Percentiles rank a stretch among this genome's conserved stretches.
Evolutionary conservation across 2,113 vertebrate species (phyloP).

Genomic region (Corvus moneduloides): DNA sequence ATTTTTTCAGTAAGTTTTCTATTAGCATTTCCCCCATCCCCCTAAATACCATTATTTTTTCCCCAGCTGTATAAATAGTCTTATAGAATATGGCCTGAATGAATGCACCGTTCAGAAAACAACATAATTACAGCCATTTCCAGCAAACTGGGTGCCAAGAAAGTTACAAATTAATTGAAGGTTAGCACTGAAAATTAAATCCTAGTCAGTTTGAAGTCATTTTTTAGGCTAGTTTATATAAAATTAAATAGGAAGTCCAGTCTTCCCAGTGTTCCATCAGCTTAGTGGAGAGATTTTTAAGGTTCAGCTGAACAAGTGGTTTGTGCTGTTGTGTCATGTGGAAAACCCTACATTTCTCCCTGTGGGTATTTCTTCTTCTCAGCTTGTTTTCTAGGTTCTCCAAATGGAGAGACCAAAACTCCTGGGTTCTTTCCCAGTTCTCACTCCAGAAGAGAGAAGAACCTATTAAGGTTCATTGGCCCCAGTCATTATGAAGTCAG

Average conservation of each 20-base stretch:
- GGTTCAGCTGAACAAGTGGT: slow-evolving; percentile 65
- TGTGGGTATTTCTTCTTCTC: background rate
- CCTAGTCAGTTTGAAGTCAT: slow-evolving; percentile 76
- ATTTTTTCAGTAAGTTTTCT: slow-evolving; percentile 68
- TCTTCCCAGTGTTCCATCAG: slow-evolving; percentile 40
- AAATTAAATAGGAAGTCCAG: slow-evolving; percentile 69
- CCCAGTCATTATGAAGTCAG: background rate
- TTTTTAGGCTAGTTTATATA: slow-evolving; percentile 69
- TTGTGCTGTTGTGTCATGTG: background rate
- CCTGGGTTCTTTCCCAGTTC: background rate
- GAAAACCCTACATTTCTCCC: background rate
- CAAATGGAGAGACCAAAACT: background rate
- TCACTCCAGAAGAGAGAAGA: background rate
- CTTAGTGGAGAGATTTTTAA: slow-evolving; percentile 52
- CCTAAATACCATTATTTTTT: slow-evolving; percentile 69
- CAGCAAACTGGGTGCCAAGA: slow-evolving; percentile 76
- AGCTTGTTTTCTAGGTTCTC: background rate
- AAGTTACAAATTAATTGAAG: slow-evolving; percentile 85
- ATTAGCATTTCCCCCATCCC: slow-evolving; percentile 63
- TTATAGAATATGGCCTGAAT: slow-evolving; percentile 70
- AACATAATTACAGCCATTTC: slow-evolving; percentile 81
- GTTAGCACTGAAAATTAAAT: slow-evolving; percentile 82
- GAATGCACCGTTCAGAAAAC: slow-evolving; percentile 78
- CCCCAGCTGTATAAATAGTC: slow-evolving; percentile 79
- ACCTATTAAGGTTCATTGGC: background rate